Conservation (phyloP, 2,888 invertebrate species). For the Poecilus cupreus region DNA sequence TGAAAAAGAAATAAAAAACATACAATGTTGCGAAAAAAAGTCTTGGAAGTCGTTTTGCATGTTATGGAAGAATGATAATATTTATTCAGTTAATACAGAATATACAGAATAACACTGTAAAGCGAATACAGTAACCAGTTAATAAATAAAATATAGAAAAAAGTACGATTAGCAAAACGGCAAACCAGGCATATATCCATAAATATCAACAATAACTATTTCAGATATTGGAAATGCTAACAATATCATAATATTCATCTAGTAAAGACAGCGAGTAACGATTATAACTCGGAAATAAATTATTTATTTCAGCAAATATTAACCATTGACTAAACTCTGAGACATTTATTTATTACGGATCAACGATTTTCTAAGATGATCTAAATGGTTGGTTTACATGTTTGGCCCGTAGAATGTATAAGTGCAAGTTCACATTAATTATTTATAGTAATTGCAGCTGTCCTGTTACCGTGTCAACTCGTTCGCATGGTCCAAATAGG, state of each 20-base stretch:
- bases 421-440: background rate
- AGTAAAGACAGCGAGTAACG: background rate
- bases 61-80: background rate
- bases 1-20: too few relatives aligned
- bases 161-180: constrained; percentile 46
- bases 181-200: constrained; percentile 14
- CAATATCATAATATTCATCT: constrained; percentile 18
- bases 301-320: constrained; percentile 15
- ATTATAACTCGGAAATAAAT: constrained; percentile 20
- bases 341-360: constrained; percentile 14
- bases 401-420: constrained; percentile 10
- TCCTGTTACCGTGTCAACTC: constrained; percentile 72
- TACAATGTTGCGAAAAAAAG: too few relatives aligned
- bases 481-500: constrained; percentile 72
- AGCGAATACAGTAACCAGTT: constrained; percentile 14
- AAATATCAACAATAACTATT: constrained; percentile 62
- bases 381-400: background rate
- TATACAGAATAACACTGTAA: constrained; percentile 9
- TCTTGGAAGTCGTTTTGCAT: background rate
- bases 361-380: constrained; percentile 25
- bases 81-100: constrained; percentile 16
- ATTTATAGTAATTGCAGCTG: constrained; percentile 65
- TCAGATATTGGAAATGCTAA: constrained; percentile 51
- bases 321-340: constrained; percentile 15
- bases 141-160: constrained; percentile 34